Evolutionary conservation across 2,113 vertebrate genomes (phyloP).

Genomic region (Hypocryptadius cinnamomeus): DNA sequence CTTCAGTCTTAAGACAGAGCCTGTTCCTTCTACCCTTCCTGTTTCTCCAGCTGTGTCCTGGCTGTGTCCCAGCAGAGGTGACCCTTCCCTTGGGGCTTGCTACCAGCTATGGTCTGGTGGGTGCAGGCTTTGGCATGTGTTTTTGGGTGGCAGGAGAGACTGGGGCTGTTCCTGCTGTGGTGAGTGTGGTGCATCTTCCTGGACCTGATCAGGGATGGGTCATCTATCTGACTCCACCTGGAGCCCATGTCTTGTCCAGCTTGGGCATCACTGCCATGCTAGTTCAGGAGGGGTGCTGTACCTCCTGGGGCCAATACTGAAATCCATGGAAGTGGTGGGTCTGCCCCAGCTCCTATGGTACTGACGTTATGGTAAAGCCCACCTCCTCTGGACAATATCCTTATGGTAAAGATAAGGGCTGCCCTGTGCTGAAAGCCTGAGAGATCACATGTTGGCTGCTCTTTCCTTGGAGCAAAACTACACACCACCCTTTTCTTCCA

Average conservation of each 20-base stretch:
- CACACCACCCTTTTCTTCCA: background rate
- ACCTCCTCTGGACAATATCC: background rate
- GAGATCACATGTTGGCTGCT: rapidly evolving
- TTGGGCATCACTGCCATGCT: background rate
- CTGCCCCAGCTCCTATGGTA: background rate
- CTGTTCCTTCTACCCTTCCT: background rate
- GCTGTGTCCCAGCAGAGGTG: background rate
- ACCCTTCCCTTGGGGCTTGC: background rate
- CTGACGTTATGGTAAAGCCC: background rate
- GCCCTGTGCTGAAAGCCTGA: background rate
- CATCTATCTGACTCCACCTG: background rate
- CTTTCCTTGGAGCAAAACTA: background rate
- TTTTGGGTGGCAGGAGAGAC: background rate
- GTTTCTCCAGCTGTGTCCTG: background rate
- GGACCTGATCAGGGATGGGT: background rate
- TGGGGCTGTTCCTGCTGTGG: background rate
- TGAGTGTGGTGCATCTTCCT: background rate
- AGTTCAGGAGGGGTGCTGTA: background rate
- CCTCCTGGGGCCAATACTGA: background rate
- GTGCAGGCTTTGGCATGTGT: background rate
- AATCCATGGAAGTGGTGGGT: background rate
- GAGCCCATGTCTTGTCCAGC: rapidly evolving
- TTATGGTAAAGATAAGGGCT: background rate
- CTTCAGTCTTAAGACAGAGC: background rate
- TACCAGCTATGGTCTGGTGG: rapidly evolving